A percentile compares a stretch with the other conserved stretches of the same genome.
Evolutionary conservation across 2,113 vertebrate species (phyloP).

Genomic region (Pedionomus torquatus): DNA sequence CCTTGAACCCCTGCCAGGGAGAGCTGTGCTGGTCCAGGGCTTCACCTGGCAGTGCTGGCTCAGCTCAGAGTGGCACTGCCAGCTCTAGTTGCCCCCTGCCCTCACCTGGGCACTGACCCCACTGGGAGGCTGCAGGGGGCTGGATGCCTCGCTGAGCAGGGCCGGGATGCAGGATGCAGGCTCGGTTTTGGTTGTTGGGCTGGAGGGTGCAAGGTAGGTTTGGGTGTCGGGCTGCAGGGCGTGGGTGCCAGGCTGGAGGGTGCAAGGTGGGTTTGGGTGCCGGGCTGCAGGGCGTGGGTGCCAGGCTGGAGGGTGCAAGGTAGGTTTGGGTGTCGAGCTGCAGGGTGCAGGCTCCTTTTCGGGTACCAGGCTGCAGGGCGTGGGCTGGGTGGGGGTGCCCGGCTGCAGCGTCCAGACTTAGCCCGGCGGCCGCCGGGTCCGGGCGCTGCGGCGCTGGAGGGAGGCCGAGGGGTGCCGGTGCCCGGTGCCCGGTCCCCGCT

Average conservation of each 20-base stretch:
- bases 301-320: not conserved
- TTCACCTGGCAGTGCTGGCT: accelerated
- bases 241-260: not conserved
- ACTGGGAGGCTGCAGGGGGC: not conserved
- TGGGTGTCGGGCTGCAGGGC: not conserved
- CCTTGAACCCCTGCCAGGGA: not conserved
- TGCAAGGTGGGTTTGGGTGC: not conserved
- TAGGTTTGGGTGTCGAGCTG: not conserved
- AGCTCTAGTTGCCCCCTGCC: not conserved
- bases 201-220: not conserved
- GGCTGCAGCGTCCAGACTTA: not conserved
- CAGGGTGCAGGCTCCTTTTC: not conserved
- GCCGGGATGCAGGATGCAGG: too few species aligned
- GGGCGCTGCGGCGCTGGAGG: not conserved
- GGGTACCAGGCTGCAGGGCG: not conserved
- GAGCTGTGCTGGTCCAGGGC: not conserved
- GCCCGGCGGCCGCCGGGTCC: not conserved
- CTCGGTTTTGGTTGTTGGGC: too few species aligned
- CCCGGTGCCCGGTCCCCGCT: not conserved
- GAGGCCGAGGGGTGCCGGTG: not conserved
- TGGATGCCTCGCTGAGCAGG: not conserved
- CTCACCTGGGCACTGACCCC: not conserved
- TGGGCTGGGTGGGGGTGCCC: not conserved
- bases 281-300: not conserved
- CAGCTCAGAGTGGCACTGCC: accelerated